phyloP scores from a whole-genome alignment of 1,140 invertebrate genomes.

The Ceratitis capitata region DNA sequence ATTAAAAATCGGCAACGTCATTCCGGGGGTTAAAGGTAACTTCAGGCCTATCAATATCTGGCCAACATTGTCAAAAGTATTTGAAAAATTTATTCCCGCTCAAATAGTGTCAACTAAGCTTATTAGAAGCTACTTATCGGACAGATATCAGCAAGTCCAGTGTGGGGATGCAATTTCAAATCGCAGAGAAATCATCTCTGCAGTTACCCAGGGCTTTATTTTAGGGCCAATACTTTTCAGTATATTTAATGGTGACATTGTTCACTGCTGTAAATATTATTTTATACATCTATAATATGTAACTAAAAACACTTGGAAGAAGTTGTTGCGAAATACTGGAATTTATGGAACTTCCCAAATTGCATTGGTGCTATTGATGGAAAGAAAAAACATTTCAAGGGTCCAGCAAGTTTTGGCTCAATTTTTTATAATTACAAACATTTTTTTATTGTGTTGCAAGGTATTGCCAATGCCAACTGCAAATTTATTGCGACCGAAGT shows the following conservation, averaged over 20 bases:
- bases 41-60: not conserved
- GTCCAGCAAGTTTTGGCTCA: not conserved
- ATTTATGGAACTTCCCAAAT: constrained; percentile 3
- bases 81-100: too few relatives aligned
- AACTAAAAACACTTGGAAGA: not conserved
- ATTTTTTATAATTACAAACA: constrained; percentile 11
- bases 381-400: not conserved
- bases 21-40: not conserved
- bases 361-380: constrained; percentile 5
- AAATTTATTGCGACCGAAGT: not conserved
- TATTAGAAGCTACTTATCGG: not conserved
- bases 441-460: not conserved
- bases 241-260: not conserved
- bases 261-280: too few relatives aligned
- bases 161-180: too few relatives aligned
- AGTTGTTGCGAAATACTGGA: not conserved
- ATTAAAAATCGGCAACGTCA: not conserved
- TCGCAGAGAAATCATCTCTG: too few relatives aligned
- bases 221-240: too few relatives aligned
- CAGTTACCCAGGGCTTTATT: too few relatives aligned
- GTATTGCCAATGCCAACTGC: not conserved
- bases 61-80: too few relatives aligned
- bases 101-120: not conserved
- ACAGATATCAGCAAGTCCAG: too few relatives aligned
- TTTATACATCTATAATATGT: too few relatives aligned